phyloP scores from a whole-genome alignment of 2,888 invertebrate species.

The Apotomis capreana region DNA sequence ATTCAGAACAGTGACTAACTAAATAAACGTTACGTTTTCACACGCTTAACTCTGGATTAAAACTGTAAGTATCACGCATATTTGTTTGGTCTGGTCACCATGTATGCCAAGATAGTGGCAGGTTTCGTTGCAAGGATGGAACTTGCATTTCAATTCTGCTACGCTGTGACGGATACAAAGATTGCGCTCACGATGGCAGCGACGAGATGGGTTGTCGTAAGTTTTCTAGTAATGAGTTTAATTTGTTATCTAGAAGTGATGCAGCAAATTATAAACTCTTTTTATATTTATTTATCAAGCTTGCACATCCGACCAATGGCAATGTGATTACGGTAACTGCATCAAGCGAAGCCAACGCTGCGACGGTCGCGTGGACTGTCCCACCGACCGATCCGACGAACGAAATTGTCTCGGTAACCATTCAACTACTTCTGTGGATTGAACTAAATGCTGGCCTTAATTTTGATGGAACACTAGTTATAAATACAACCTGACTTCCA shows the following conservation, averaged over 20 bases:
- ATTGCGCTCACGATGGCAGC: slow-evolving; percentile 86
- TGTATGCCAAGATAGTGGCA: slow-evolving; percentile 77
- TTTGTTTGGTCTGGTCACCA: slow-evolving; percentile 67
- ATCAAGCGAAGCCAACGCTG: slow-evolving; percentile 84
- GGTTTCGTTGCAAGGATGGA: slow-evolving; percentile 89
- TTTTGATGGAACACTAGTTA: background rate
- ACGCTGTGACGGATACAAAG: slow-evolving; percentile 88
- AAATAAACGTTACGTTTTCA: slow-evolving; percentile 46
- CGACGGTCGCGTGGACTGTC: slow-evolving; percentile 88
- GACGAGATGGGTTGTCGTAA: slow-evolving; percentile 86
- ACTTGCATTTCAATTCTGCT: slow-evolving; percentile 87
- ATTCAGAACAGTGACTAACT: slow-evolving; percentile 13
- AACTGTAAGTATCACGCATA: slow-evolving; percentile 68
- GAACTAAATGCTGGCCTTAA: slow-evolving; percentile 7
- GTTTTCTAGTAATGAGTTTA: slow-evolving; percentile 57
- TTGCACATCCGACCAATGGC: slow-evolving; percentile 87
- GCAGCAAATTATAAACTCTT: slow-evolving; percentile 4
- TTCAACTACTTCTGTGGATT: slow-evolving; percentile 16
- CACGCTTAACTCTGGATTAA: slow-evolving; percentile 59
- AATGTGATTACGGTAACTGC: slow-evolving; percentile 89
- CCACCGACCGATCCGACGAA: slow-evolving; percentile 88
- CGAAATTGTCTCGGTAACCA: slow-evolving; percentile 84
- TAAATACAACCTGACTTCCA: no score
- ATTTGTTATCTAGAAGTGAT: background rate
- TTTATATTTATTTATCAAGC: slow-evolving; percentile 69